Evolutionary conservation across 2,797 vertebrate species (phyloP), one percentile per base, ranked within the genome.

Genomic region (Nannoperca obscura): DNA sequence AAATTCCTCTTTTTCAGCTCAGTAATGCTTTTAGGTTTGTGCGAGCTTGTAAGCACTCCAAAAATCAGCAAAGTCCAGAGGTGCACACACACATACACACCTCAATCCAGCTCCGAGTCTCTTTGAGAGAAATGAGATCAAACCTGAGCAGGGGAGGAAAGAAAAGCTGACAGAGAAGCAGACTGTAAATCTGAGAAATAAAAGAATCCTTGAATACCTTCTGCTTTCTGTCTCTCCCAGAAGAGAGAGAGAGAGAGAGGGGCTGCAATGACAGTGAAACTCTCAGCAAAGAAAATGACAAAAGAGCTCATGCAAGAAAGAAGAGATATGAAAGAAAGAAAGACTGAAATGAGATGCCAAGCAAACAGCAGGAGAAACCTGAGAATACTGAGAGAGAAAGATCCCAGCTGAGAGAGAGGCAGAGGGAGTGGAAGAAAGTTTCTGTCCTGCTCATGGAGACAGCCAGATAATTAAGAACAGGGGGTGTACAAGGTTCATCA

Each of bases 91-190:
- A 63, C 24, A 38, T 4, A 44, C 27, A 17, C 32, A 46, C 34
- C 14, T 49, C 24, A 17, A 3, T 66, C 27, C 60, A 59, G 17
- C 22, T 9, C 14, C 5, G 24, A 81, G 63, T 80, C 30, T 74
- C 58, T 74, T 57, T 67, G 57, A 71, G 34, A 79, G 40, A 42
- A 59, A 34, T 32, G 67, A 81, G 84, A 85, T 86, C 72, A 86
- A 74, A 82, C 81, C 58, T 30, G 58, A 42, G 46, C 61, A 30
- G 74, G 63, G 52, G 5, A 36, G 54, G 50, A 19, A 32, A 57
- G 17, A 58, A 71, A 72, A 63, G 58, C 62, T 62, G 65, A 59
- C 63, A 19, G 78, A 74, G 57, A 17, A 32, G 3, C 49, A 34
- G 68, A 34, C 49, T 49, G 46, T 60, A 76, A 76, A 78, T 61